Percentiles rank a stretch among this genome's conserved stretches.
phyloP scores from a whole-genome alignment of 2,888 invertebrate genomes.

The Dexiosoma caninum region DNA sequence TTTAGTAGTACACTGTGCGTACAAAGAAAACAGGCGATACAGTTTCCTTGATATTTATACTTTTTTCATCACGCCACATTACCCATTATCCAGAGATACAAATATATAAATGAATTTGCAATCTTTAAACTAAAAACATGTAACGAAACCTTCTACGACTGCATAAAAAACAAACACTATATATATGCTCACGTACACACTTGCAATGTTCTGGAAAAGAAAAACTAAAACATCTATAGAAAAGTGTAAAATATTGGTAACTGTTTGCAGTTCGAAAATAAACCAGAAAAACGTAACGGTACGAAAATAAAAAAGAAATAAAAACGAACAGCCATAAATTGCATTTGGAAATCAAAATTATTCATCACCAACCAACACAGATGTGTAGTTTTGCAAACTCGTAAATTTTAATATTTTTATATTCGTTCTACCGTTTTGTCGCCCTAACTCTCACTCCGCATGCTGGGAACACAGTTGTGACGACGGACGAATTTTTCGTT shows the following conservation, averaged over 20 bases:
- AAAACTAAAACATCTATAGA: conserved; percentile 13
- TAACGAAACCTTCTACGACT: conserved; percentile 28
- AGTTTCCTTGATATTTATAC: too few relatives aligned
- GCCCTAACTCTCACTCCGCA: too few relatives aligned
- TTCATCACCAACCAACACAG: conserved; percentile 52
- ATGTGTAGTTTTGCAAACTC: conserved; percentile 38
- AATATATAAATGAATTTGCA: conserved; percentile 6
- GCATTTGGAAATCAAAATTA: conserved; percentile 56
- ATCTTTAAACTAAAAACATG: conserved; percentile 34
- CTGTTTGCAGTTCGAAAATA: conserved; percentile 24
- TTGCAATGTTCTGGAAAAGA: too few relatives aligned
- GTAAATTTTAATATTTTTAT: conserved; percentile 42
- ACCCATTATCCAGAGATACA: not conserved
- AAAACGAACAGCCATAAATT: conserved; percentile 54
- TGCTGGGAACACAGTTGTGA: too few relatives aligned
- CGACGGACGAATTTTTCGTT: too few relatives aligned
- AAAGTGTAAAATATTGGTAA: conserved; percentile 52
- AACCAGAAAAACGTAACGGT: conserved; percentile 1
- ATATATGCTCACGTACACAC: too few relatives aligned
- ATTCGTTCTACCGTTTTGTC: too few relatives aligned
- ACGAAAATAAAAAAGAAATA: conserved; percentile 10
- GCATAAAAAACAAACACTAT: not conserved
- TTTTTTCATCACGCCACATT: too few relatives aligned
- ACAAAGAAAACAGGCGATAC: too few relatives aligned
- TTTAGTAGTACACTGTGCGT: too few relatives aligned